Evolutionary conservation across 2,113 vertebrate species (phyloP).

Genomic region (Odocoileus virginianus): DNA sequence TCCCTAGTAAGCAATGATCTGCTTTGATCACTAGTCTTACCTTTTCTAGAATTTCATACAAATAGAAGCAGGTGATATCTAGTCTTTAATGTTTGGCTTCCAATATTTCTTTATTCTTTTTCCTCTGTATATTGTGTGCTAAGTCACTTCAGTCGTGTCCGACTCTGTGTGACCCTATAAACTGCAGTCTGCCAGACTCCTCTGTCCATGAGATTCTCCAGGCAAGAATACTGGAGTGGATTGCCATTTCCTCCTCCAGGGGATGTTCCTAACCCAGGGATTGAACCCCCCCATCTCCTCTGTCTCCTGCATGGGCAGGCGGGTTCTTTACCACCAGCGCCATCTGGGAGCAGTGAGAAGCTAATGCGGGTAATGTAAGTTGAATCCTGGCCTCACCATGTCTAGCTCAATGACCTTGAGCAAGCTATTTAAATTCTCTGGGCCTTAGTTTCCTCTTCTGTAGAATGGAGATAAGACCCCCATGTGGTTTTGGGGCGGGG

Average conservation of each 20-base stretch:
- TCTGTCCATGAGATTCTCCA: neutral
- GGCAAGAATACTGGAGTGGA: neutral
- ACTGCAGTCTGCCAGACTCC: neutral
- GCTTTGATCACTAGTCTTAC: neutral
- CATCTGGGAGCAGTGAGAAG: neutral
- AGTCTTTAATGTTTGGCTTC: neutral
- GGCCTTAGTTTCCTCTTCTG: neutral
- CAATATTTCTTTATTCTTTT: neutral
- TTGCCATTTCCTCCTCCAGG: neutral
- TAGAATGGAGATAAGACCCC: neutral
- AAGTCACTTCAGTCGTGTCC: neutral
- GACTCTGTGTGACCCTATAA: neutral
- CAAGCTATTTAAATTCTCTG: neutral
- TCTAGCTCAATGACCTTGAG: neutral
- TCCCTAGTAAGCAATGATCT: neutral
- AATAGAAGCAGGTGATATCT: neutral
- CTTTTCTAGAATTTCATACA: neutral
- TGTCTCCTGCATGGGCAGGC: neutral
- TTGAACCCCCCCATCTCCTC: neutral
- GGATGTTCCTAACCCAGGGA: neutral
- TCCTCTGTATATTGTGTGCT: neutral
- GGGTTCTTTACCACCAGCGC: neutral
- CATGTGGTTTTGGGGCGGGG: rapidly evolving
- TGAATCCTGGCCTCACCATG: neutral
- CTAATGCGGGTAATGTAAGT: neutral